A percentile compares a stretch with the other conserved stretches of the same genome.
Conservation (phyloP, 2,113 vertebrate species). For the Symphodus melops region DNA sequence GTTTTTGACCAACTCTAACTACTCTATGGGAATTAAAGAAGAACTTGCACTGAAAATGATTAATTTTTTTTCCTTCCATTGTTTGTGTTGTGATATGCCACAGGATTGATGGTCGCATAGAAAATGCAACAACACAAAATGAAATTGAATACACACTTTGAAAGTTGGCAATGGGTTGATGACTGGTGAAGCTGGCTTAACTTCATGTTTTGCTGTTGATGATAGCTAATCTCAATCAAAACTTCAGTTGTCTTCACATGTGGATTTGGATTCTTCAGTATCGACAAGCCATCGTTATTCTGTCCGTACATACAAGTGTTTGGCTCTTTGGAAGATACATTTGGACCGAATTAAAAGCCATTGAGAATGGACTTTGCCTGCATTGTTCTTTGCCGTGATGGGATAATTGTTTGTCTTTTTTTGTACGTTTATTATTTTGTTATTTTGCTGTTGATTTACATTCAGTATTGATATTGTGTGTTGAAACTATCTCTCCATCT, state of each 20-base stretch:
- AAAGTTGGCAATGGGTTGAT: slow-evolving; percentile 11
- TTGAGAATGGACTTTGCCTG: slow-evolving; percentile 33
- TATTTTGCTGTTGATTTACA: slow-evolving; percentile 28
- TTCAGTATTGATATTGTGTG: slow-evolving; percentile 53
- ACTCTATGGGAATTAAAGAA: slow-evolving; percentile 34
- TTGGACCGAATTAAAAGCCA: slow-evolving; percentile 55
- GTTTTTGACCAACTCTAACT: slow-evolving; percentile 18
- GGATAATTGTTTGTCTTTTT: slow-evolving; percentile 41
- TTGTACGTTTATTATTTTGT: slow-evolving; percentile 16
- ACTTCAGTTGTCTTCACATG: slow-evolving; percentile 6
- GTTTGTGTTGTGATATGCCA: slow-evolving; percentile 17
- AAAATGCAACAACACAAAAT: slow-evolving; percentile 22
- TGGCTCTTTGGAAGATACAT: slow-evolving; percentile 22
- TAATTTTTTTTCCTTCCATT: slow-evolving; percentile 28
- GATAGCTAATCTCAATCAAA: slow-evolving; percentile 23
- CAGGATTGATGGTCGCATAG: slow-evolving; percentile 24
- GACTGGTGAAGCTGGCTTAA: slow-evolving; percentile 27
- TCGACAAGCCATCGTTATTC: slow-evolving; percentile 27
- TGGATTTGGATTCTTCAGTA: slow-evolving; percentile 29
- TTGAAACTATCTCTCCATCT: slow-evolving; percentile 14
- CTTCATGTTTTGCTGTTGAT: slow-evolving; percentile 18
- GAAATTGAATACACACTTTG: background rate
- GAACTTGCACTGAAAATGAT: slow-evolving; percentile 70
- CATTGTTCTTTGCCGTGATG: slow-evolving; percentile 33
- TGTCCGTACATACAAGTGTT: slow-evolving; percentile 22